Base-by-base conservation (phyloP, 2,113 vertebrate species). In the Pterophyllum scalare region DNA sequence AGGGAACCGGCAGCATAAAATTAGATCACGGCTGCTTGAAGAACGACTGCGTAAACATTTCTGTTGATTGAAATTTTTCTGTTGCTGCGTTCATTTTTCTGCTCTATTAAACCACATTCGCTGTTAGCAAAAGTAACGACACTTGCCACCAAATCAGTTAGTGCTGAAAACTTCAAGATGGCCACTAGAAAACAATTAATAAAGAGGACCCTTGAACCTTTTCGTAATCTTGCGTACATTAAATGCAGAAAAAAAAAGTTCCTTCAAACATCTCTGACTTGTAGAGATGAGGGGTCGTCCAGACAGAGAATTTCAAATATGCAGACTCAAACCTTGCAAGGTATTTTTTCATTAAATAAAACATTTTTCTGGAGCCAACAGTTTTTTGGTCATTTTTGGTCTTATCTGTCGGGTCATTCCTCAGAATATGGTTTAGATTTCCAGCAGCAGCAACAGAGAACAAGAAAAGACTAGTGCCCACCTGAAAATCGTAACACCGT, bases 351-450 rank as follows among this genome's bases (percentile, higher is more conserved):
- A 59, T 31, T 52, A 46, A 43, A 31, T 74, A 20, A 24, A 62
- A 52, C 46, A 31, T 6, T 59, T 77, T 59, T 20, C 11, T 31
- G 38, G 35, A 43, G 59, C 8, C 20, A 46, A 14, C 59, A 46
- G 15, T 28, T 6, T 59, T 77, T 59, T 19, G 26, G 26, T 28
- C 28, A 28, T 28, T 3, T 9, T 59, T 49, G 2, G 20, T 64
- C 3, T 75, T 17, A 58, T 60, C 24, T 8, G 3, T 12, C 59
- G n/a, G 26, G 15, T 77, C 59, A 75, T 58, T 75, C 9, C 56
- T 65, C 75, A 22, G 20, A n/a, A n/a, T 72, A 22, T 58, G 59
- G 52, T 75, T 86, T 56, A 33, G 46, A 54, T 81, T 78, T 77
- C 8, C 40, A 80, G 40, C 60, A 46, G 58, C 64, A 59, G 81